Evolutionary conservation across 2,113 vertebrate species (phyloP), one percentile per base, ranked within the genome.

Genomic region (Melanostigma gelatinosum): DNA sequence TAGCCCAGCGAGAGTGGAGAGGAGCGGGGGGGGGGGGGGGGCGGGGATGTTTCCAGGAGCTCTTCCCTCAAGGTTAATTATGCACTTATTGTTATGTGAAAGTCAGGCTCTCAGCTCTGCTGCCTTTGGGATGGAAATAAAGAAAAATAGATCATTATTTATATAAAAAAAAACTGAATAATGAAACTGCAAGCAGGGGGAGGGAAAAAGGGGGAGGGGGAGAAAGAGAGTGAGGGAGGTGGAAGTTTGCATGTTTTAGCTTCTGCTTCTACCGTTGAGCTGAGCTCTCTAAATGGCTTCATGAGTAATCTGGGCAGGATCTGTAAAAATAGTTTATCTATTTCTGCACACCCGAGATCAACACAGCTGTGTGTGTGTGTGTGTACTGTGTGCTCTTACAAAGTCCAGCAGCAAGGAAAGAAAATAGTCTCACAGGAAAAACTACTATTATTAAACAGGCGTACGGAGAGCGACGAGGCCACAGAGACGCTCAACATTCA

Each of bases 241-340:
- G 58, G 54, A 77, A 76, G 83, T 79, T 82, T 72, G 57, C 66
- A 79, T 75, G 80, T 82, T 84, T 85, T 42, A 70, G 74, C 79
- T 80, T 50, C 65, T 72, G 64, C 66, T 57, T 8, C 77, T 10
- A 9, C 72, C 13, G 7, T 63, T 55, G 0, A 5, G 46, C 55
- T 74, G 75, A 63, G 58, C 78, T 80, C 77, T 82, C 44, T 75
- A 74, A 90, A 86, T 44, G 79, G 65, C 71, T 75, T 89, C 88
- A 84, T 92, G 89, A 86, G 75, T 87, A 85, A 92, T 88, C 83
- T 88, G 50, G 10, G 83, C 63, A 85, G 87, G 83, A 91, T 91
- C 88, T 87, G 71, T 91, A 92, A 92, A 94, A 94, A 93, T 92
- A 94, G 87, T 90, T 86, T 9, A 87, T 94, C 87, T 92, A 90